These are phyloP conservation scores for Micronisus gabar DNA, from an alignment of 2,113 vertebrate species.

Conservation along the genomic window DNA sequence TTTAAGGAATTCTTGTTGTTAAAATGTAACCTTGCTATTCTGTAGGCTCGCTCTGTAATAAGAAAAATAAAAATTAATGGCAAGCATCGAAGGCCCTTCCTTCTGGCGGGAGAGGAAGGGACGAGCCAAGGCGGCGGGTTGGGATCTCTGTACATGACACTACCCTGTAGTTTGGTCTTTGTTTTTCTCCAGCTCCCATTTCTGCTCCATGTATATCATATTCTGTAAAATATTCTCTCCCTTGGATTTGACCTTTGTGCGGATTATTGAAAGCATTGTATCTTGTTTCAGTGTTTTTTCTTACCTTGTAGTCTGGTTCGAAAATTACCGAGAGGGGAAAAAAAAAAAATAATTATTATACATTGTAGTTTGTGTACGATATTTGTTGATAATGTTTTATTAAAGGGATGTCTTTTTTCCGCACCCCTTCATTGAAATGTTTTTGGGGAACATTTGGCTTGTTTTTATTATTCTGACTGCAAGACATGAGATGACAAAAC, in stretches of 20 bases:
- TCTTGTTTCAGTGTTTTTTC: slow-evolving; percentile 88
- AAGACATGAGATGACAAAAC: slow-evolving; percentile 59
- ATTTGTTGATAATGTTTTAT: slow-evolving; percentile 86
- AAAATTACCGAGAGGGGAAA: slow-evolving; percentile 73
- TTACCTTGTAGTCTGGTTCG: slow-evolving; percentile 84
- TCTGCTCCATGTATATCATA: slow-evolving; percentile 88
- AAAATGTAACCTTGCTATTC: slow-evolving; percentile 73
- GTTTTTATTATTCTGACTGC: slow-evolving; percentile 73
- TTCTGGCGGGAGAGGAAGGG: slow-evolving; percentile 58
- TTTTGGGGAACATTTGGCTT: slow-evolving; percentile 67
- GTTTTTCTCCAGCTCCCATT: slow-evolving; percentile 78
- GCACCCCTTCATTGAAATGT: slow-evolving; percentile 78
- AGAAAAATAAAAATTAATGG: slow-evolving; percentile 54
- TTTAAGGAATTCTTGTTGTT: slow-evolving; percentile 68
- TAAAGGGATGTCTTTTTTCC: slow-evolving; percentile 86
- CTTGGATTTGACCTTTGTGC: slow-evolving; percentile 88
- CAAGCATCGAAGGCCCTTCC: slow-evolving; percentile 36
- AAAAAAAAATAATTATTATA: slow-evolving; percentile 78
- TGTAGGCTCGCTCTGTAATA: slow-evolving; percentile 71
- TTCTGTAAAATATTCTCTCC: slow-evolving; percentile 89
- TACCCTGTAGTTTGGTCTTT: slow-evolving; percentile 86
- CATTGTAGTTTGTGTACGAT: slow-evolving; percentile 86
- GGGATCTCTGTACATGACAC: slow-evolving; percentile 90
- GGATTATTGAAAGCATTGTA: slow-evolving; percentile 85
- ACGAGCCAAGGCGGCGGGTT: slow-evolving; percentile 41